Conservation (phyloP, 2,113 vertebrate species). For the Athene cunicularia region DNA sequence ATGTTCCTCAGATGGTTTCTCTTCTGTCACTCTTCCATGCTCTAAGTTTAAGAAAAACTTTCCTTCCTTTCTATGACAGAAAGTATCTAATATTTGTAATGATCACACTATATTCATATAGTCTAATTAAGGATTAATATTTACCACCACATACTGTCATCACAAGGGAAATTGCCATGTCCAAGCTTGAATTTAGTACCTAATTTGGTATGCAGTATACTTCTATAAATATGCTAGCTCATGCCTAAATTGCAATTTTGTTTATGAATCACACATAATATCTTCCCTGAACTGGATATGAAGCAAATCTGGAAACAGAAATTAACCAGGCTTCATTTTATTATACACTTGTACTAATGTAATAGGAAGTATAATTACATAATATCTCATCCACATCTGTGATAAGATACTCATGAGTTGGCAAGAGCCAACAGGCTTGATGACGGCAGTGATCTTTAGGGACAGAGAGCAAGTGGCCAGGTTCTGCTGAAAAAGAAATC, state of each 20-base stretch:
- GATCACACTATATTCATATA: background rate
- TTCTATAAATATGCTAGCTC: constrained; percentile 58
- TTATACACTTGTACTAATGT: constrained; percentile 41
- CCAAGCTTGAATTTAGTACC: constrained; percentile 56
- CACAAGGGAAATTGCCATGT: constrained; percentile 61
- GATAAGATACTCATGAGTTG: background rate
- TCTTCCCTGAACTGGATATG: constrained; percentile 39
- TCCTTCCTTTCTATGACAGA: background rate
- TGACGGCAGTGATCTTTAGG: background rate
- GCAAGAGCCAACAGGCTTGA: background rate
- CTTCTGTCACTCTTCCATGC: no score
- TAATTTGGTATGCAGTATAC: constrained; percentile 45
- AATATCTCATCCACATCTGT: constrained; percentile 45
- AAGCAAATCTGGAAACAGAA: constrained; percentile 65
- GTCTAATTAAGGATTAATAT: constrained; percentile 51
- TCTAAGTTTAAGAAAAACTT: background rate
- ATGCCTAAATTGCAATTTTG: constrained; percentile 46
- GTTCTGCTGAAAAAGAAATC: background rate
- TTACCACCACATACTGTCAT: constrained; percentile 36
- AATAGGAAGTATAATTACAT: constrained; percentile 56
- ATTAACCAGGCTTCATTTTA: constrained; percentile 56
- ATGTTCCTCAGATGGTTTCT: background rate
- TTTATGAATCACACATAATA: constrained; percentile 43
- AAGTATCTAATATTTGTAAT: background rate
- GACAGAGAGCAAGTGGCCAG: background rate